Evolutionary conservation across 2,797 vertebrate genomes (phyloP), one percentile per base, ranked within the genome.

Genomic region (Lacerta agilis): DNA sequence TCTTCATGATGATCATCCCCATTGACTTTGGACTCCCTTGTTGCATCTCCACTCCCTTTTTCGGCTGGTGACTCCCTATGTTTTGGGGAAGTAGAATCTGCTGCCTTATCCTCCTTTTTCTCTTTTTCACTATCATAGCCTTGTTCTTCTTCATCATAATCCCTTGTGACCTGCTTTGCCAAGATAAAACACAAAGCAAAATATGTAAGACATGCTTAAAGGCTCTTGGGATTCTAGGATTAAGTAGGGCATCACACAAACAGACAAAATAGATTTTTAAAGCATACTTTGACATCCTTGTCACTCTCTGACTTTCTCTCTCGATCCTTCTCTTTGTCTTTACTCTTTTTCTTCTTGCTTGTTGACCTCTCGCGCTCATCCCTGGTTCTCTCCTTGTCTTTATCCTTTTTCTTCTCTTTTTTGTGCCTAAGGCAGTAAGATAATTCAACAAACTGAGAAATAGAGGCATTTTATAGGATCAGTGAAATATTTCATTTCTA

Each of bases 71-170:
- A 93, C 15, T 98, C 98, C 88, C 96, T 98, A 8, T 66, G 93
- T 94, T 97, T 98, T 0, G 98, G 97, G 49, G 98, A 98, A 0
- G 97, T 96, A 41, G 94, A 95, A 36, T 98, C 98, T 0, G 96
- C 94, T 66, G 85, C 98, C 94, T 97, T 98, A 82, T 98, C 98
- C 25, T 97, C 97, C 90, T 96, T 98, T 8, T 98, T 97, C 91
- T 99, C 98, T 69, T 98, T 99, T 89, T 98, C 98, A 45, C 99
- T 99, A 97, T 98, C 98, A 0, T 99, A 99, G 3, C 98, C 99
- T 91, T 99, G 99, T 75, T 99, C 99, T 90, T 99, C 99, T 94
- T 99, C 99, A 0, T 99, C 98, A 2, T 99, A 99, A 94, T 99
- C 98, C 92, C 99, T 97, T 72, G 98, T 99, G 95, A 99, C 99